Percentiles rank a stretch among this genome's conserved stretches.
phyloP scores from a whole-genome alignment of 1,140 invertebrate genomes.

The Rhagoletis pomonella region DNA sequence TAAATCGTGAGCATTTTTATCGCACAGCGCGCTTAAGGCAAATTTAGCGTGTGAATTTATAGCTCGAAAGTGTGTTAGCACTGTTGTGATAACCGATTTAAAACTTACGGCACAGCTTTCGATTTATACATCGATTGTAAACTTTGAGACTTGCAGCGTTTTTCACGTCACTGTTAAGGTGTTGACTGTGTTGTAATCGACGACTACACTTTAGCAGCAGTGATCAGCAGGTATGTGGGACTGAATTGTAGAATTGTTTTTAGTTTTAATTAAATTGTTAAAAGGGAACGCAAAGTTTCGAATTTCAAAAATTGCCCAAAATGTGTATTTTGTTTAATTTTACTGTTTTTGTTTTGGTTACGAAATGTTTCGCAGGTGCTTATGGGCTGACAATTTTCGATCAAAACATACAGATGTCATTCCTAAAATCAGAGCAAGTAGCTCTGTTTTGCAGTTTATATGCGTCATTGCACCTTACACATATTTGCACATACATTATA shows the following conservation, averaged over 20 bases:
- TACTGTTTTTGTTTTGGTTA: too few relatives aligned
- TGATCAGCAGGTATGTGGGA: slow-evolving; percentile 8
- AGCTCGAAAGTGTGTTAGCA: not conserved
- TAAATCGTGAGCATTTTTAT: slow-evolving; percentile 3
- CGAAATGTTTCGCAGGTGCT: too few relatives aligned
- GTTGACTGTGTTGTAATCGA: not conserved
- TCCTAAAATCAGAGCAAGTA: too few relatives aligned
- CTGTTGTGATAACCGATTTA: not conserved
- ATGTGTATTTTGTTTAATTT: too few relatives aligned
- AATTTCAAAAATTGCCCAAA: too few relatives aligned
- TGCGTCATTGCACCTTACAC: too few relatives aligned
- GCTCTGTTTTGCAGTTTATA: too few relatives aligned
- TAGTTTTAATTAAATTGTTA: too few relatives aligned
- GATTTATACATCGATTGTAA: not conserved
- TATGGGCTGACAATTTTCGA: too few relatives aligned
- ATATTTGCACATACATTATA: too few relatives aligned
- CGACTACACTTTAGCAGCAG: not conserved
- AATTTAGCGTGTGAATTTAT: not conserved
- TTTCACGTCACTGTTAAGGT: not conserved
- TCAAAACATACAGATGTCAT: too few relatives aligned
- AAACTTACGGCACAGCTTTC: not conserved
- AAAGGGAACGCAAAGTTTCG: too few relatives aligned
- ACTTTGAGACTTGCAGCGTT: not conserved
- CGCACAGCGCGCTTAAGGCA: not conserved
- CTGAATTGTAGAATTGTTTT: not conserved